These are phyloP conservation scores for Nyleta sp. DNA, from an alignment of 2,888 invertebrate species.

Conservation along the genomic window DNA sequence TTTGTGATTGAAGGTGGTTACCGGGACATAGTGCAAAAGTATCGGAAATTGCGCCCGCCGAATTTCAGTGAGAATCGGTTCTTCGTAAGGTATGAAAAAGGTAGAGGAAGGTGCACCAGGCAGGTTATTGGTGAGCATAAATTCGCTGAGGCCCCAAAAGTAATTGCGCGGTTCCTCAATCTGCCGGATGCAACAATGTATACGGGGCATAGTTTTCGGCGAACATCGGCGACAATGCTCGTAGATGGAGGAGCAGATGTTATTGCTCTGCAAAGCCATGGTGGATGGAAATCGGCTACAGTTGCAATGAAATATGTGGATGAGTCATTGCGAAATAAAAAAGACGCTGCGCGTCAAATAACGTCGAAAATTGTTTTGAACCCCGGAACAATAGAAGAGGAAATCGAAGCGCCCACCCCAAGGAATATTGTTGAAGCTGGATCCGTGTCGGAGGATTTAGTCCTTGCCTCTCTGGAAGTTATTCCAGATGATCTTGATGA, in stretches of 20 bases:
- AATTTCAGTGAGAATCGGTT: not conserved
- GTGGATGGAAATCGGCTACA: not conserved
- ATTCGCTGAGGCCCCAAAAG: not conserved
- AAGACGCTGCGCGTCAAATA: constrained; percentile 18
- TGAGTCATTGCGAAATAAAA: constrained; percentile 13
- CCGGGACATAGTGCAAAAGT: not conserved
- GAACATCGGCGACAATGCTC: constrained; percentile 1
- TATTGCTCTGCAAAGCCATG: not conserved
- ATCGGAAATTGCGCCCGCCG: not conserved
- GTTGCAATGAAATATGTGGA: constrained; percentile 16
- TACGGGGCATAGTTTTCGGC: not conserved
- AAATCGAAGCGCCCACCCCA: constrained; percentile 6
- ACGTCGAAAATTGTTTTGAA: constrained; percentile 20
- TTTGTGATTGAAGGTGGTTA: not conserved
- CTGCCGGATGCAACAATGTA: not conserved
- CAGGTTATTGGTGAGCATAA: constrained; percentile 2
- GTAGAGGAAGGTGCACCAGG: not conserved
- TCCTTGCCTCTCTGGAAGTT: constrained; percentile 19
- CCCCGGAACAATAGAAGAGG: not conserved
- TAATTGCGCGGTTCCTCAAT: not conserved
- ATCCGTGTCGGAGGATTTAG: constrained; percentile 15
- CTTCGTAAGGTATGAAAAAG: not conserved
- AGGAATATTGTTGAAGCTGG: not conserved
- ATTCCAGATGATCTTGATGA: constrained; percentile 21
- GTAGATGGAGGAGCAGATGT: not conserved